Percentiles rank a stretch among this genome's conserved stretches.
phyloP scores from a whole-genome alignment of 2,888 invertebrate genomes.

The Melinaea menophilus region DNA sequence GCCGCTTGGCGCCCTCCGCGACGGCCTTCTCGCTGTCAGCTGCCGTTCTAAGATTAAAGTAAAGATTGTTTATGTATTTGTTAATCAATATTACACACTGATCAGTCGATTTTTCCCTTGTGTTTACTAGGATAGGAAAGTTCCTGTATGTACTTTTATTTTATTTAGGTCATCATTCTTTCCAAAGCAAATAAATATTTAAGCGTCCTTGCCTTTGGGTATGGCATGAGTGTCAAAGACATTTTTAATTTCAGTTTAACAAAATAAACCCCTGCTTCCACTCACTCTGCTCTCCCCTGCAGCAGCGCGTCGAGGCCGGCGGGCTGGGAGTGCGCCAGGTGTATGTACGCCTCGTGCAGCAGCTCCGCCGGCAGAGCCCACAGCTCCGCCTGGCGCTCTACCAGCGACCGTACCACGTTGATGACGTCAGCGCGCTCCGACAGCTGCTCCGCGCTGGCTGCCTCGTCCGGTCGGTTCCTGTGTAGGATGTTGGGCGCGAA shows the following conservation, averaged over 20 bases:
- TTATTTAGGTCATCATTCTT: no score
- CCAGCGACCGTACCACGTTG: slow-evolving; percentile 85
- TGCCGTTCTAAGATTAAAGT: slow-evolving; percentile 26
- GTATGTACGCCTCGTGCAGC: slow-evolving; percentile 90
- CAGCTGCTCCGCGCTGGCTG: slow-evolving; percentile 81
- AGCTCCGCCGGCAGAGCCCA: slow-evolving; percentile 85
- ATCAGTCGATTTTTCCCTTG: no score
- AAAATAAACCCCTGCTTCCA: slow-evolving; percentile 28
- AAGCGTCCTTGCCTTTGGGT: no score
- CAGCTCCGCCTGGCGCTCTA: slow-evolving; percentile 82
- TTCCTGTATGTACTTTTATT: no score
- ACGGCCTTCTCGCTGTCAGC: slow-evolving; percentile 29
- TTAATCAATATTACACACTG: no score
- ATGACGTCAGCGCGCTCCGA: slow-evolving; percentile 93
- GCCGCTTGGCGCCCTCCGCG: slow-evolving; percentile 60
- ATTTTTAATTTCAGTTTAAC: no score
- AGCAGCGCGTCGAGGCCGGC: slow-evolving; percentile 85
- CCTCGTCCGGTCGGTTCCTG: slow-evolving; percentile 81
- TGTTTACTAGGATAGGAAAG: no score
- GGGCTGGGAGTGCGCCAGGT: slow-evolving; percentile 91
- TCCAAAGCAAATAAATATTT: no score
- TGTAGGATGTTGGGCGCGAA: slow-evolving; percentile 97
- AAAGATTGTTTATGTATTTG: no score
- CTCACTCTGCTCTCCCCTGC: slow-evolving; percentile 71
- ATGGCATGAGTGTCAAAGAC: no score